These are phyloP conservation scores for Centropyge bicolor DNA, from an alignment of 2,797 vertebrate species.

Conservation along the genomic window DNA sequence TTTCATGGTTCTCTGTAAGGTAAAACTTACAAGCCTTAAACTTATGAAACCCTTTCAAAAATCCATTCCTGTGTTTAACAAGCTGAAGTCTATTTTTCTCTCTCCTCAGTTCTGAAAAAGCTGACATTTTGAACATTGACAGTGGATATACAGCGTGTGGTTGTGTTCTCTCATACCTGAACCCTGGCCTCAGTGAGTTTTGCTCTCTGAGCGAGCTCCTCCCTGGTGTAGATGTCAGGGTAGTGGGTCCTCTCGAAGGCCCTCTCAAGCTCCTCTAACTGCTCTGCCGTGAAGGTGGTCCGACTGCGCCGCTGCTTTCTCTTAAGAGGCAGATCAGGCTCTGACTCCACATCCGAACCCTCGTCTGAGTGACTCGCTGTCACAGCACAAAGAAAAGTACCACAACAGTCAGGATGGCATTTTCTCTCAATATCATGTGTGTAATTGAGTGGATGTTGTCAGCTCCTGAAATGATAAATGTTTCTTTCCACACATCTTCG, in stretches of 20 bases:
- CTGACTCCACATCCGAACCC: slow-evolving; percentile 95
- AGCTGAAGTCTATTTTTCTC: not conserved
- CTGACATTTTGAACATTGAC: not conserved
- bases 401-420: not conserved
- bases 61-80: slow-evolving; percentile 10
- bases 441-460: not conserved
- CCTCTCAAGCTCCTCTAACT: slow-evolving; percentile 96
- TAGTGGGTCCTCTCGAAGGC: slow-evolving; percentile 98
- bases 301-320: slow-evolving; percentile 95
- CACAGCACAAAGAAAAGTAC: not conserved
- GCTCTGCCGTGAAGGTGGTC: slow-evolving; percentile 96
- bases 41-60: slow-evolving; percentile 2
- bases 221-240: slow-evolving; percentile 96
- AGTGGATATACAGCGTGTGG: not conserved
- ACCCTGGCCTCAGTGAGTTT: slow-evolving; percentile 97
- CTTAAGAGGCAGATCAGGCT: slow-evolving; percentile 94
- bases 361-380: slow-evolving; percentile 94
- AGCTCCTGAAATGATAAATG: not conserved
- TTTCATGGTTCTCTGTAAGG: slow-evolving; percentile 17
- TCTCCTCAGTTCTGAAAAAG: not conserved
- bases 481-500: not conserved
- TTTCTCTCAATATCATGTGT: not conserved
- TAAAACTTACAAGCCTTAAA: not conserved
- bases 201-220: slow-evolving; percentile 95
- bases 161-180: slow-evolving; percentile 84